phyloP scores from a whole-genome alignment of 1,140 invertebrate genomes.

The Paralvinella palmiformis region DNA sequence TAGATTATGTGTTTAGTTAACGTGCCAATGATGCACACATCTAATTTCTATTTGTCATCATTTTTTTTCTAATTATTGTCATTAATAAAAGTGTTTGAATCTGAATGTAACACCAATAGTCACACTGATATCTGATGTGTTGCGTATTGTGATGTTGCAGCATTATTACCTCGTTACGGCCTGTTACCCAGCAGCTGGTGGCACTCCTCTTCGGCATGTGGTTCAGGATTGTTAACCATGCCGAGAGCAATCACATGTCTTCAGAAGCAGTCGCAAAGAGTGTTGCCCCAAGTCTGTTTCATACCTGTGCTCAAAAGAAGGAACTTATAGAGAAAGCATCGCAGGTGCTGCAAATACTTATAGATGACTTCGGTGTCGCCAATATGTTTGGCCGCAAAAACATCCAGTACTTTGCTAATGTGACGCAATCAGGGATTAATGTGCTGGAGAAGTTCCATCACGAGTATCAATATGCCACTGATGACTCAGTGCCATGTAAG shows the following conservation, averaged over 20 bases:
- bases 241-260: constrained; percentile 76
- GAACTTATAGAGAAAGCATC: constrained; percentile 38
- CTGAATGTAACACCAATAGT: no score
- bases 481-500: constrained; percentile 4
- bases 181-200: constrained; percentile 84
- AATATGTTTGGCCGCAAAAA: constrained; percentile 93
- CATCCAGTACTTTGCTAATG: constrained; percentile 88
- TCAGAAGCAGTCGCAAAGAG: constrained; percentile 88
- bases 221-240: constrained; percentile 90
- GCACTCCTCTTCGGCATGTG: constrained; percentile 90
- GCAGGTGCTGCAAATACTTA: constrained; percentile 66
- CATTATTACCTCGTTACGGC: constrained; percentile 78
- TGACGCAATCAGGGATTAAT: constrained; percentile 42
- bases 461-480: constrained; percentile 24
- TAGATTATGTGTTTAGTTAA: no score
- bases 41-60: no score
- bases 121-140: no score
- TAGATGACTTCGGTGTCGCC: constrained; percentile 92
- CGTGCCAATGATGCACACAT: no score
- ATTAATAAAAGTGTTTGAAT: no score
- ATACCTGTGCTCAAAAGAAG: constrained; percentile 53
- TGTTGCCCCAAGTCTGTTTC: constrained; percentile 97
- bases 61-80: no score
- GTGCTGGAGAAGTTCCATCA: constrained; percentile 45
- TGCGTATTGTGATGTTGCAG: constrained; percentile 53